Percentiles rank a stretch among this genome's conserved stretches.
Evolutionary conservation across 2,797 vertebrate species (phyloP).

Genomic region (Coregonus sp.): DNA sequence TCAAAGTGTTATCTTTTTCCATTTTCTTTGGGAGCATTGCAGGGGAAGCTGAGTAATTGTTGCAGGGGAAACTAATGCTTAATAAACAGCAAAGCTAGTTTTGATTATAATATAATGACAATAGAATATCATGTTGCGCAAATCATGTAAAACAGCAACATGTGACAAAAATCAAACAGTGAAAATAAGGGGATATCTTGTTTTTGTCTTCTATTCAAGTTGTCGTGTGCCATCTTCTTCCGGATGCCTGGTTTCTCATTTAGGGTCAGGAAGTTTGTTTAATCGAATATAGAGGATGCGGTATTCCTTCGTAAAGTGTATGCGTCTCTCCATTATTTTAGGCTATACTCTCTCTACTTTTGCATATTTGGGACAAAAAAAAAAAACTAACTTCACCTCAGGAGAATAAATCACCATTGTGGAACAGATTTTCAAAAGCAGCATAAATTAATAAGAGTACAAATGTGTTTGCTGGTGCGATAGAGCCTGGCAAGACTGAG

Average conservation of each 20-base stretch:
- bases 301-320: neutral
- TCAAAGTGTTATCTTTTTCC: conserved; percentile 16
- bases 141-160: neutral
- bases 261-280: neutral
- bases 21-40: conserved; percentile 9
- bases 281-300: neutral
- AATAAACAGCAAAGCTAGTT: conserved; percentile 1
- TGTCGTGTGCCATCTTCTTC: neutral
- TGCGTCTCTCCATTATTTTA: too few species aligned
- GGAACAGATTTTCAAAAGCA: conserved; percentile 43
- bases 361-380: neutral
- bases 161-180: too few species aligned
- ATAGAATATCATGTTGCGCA: neutral
- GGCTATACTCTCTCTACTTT: too few species aligned
- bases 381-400: neutral
- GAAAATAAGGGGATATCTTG: neutral
- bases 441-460: conserved; percentile 17
- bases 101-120: conserved; percentile 3
- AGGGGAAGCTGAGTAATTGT: neutral
- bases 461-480: conserved; percentile 30
- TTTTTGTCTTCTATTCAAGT: too few species aligned
- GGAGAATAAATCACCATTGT: conserved; percentile 21
- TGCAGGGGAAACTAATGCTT: conserved; percentile 11
- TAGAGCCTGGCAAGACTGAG: neutral
- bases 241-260: neutral